Base-by-base conservation (phyloP, 2,888 invertebrate genomes). In the Caenorhabditis imperialis region DNA sequence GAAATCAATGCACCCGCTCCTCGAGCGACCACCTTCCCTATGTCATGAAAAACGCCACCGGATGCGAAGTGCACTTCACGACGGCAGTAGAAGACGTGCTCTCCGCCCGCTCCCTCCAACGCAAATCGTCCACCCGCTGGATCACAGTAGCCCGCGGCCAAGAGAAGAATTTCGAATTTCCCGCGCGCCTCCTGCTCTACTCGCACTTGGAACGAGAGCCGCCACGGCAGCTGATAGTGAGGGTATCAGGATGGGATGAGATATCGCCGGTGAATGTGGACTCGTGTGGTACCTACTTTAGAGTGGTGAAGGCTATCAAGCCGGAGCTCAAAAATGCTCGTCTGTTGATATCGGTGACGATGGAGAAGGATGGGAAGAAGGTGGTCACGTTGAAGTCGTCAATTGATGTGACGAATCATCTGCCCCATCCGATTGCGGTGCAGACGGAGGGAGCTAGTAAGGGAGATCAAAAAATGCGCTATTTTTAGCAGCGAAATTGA, bases 291-390 rank as follows among this genome's bases (percentile, higher is more conserved):
- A 92, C 94, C 44, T 98, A 93, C 90, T 98, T 97, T 85, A 86
- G 91, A 50, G 86, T 89, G 48, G 88, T 90, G 20, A 81, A 79
- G 50, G 77, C 81, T n/a, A 42, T 72, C 8, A 58, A 69, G 27
- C 48, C 61, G 18, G 74, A 77, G n/a, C 42, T 77, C 18, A 70
- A 75, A 4, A 91, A 92, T 82, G 93, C 94, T 0, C 92, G 96
- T 57, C 91, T 98, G 25, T 94, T 98, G 47, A 93, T 97, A 87
- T 94, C 94, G 81, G 94, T 99, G 18, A 92, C 93, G 0, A 90
- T 96, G 77, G 95, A 96, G 89, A 96, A 96, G 0, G 94, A 95
- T 1, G 97, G 97, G 0, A 92, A 94, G 84, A 98, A 98, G 89
- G 90, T 97, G 82, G 93, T 96, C 57, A 94, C 94, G 8, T 93